phyloP scores from a whole-genome alignment of 1,140 invertebrate species.

The Macrobrachium nipponense region DNA sequence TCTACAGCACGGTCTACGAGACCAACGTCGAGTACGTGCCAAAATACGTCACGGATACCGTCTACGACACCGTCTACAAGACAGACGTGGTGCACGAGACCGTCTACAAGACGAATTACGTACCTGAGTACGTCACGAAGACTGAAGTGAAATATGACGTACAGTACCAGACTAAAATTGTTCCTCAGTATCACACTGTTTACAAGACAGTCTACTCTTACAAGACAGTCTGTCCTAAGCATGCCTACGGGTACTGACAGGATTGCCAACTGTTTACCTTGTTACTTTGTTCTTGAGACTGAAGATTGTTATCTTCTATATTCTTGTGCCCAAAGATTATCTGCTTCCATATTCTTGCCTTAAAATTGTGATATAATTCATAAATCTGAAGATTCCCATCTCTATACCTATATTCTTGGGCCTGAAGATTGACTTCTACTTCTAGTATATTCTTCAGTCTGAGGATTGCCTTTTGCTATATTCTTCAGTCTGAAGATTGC shows the following conservation, averaged over 20 bases:
- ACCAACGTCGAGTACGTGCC: conserved; percentile 27
- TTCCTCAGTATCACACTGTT: conserved; percentile 44
- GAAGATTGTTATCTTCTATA: too few species aligned
- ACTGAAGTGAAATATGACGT: conserved; percentile 41
- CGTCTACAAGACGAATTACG: conserved; percentile 23
- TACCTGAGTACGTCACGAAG: conserved; percentile 29
- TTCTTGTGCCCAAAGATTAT: too few species aligned
- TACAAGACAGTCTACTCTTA: conserved; percentile 4
- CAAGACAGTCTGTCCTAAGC: conserved; percentile 41
- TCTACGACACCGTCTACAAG: conserved; percentile 25
- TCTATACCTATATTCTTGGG: too few species aligned
- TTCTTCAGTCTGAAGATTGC: too few species aligned
- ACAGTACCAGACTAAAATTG: conserved; percentile 31
- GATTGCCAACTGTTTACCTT: too few species aligned
- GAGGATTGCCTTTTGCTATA: too few species aligned
- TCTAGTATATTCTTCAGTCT: too few species aligned
- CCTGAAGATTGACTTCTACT: too few species aligned
- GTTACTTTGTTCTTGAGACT: too few species aligned
- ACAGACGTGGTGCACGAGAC: conserved; percentile 17
- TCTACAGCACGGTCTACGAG: conserved; percentile 41
- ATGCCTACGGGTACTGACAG: conserved; percentile 13
- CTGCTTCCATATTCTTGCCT: too few species aligned
- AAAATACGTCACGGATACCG: conserved; percentile 36
- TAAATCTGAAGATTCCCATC: too few species aligned
- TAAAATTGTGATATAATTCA: too few species aligned